Conservation (phyloP, 2,113 vertebrate genomes). For the Megaceryle torquata region DNA sequence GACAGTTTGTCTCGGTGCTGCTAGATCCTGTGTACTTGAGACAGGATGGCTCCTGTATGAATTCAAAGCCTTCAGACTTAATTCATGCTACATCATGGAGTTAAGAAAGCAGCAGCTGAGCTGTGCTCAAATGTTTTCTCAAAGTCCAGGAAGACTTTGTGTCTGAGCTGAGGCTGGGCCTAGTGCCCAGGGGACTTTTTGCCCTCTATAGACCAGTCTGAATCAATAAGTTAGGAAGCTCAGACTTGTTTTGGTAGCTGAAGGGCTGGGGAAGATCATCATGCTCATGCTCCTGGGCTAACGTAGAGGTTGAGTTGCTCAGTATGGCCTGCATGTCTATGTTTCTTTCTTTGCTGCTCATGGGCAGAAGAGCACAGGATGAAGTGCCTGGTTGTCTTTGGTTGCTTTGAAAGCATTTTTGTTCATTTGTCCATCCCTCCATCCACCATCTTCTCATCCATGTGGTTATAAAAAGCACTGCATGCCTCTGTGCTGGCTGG, state of each 20-base stretch:
- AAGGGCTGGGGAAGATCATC: neutral
- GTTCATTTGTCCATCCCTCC: neutral
- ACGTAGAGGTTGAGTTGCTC: neutral
- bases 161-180: neutral
- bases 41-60: neutral
- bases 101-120: neutral
- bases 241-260: neutral
- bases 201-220: neutral
- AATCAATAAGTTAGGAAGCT: neutral
- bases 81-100: neutral
- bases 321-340: neutral
- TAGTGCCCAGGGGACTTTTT: neutral
- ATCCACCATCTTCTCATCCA: neutral
- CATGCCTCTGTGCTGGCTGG: neutral
- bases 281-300: accelerated
- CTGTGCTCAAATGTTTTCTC: neutral
- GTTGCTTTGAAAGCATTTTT: neutral
- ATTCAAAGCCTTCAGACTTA: neutral
- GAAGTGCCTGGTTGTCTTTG: neutral
- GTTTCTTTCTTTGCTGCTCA: neutral
- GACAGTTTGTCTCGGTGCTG: neutral
- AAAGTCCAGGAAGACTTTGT: neutral
- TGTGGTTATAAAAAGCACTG: neutral
- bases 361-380: neutral
- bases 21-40: neutral